Evolutionary conservation across 35 echinoderm and acorn worm species (phyloP).

Genomic region (Heliocidaris tuberculata): DNA sequence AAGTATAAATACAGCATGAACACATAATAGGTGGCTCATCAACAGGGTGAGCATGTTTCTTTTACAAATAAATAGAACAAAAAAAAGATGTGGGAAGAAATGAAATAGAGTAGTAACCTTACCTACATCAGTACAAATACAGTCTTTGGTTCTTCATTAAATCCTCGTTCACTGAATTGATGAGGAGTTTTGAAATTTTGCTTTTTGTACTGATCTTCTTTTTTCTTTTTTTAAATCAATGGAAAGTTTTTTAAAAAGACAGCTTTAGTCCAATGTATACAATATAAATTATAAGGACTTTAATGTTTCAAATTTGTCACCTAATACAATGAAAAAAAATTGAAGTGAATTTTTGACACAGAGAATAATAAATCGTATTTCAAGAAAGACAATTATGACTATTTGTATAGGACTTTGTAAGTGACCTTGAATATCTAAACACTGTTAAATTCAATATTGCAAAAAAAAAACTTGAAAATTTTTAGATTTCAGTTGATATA

Average conservation of each 20-base stretch:
- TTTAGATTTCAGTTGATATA: not conserved
- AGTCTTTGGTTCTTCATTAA: not conserved
- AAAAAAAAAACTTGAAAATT: not conserved
- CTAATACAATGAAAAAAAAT: too few relatives aligned
- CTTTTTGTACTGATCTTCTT: too few relatives aligned
- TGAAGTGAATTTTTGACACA: too few relatives aligned
- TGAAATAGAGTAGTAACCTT: not conserved
- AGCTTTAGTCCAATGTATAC: not conserved
- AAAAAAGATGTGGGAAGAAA: not conserved
- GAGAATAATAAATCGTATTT: too few relatives aligned
- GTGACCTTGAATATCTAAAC: too few relatives aligned
- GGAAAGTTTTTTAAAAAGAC: too few relatives aligned
- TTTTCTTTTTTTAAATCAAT: too few relatives aligned
- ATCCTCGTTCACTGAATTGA: not conserved
- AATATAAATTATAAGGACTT: too few relatives aligned
- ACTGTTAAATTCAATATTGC: too few relatives aligned
- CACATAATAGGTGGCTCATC: not conserved
- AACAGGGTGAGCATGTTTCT: not conserved
- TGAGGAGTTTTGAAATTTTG: not conserved
- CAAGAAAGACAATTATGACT: too few relatives aligned
- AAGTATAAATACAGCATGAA: slow-evolving; percentile 10
- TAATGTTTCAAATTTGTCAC: too few relatives aligned
- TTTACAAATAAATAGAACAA: slow-evolving; percentile 14
- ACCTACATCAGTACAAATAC: not conserved
- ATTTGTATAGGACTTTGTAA: too few relatives aligned